A percentile compares a stretch with the other conserved stretches of the same genome.
Conservation (phyloP, 2,888 invertebrate species). For the Meteorus colon region DNA sequence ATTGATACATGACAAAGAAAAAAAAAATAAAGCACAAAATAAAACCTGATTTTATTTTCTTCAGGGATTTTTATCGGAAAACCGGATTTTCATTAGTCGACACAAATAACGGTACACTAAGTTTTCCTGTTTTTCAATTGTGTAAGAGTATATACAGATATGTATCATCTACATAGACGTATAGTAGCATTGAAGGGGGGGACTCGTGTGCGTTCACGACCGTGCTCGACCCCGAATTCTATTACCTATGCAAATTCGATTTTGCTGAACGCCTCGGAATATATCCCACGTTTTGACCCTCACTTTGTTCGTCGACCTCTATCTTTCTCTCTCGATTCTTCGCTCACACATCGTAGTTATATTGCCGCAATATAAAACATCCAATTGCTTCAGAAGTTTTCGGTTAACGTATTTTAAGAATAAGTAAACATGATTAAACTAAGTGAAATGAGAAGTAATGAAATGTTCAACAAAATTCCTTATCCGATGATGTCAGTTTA, state of each 20-base stretch:
- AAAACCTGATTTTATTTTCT: background rate
- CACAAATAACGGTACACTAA: slow-evolving; percentile 14
- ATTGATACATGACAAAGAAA: background rate
- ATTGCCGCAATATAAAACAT: slow-evolving; percentile 35
- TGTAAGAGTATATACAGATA: background rate
- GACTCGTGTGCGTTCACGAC: slow-evolving; percentile 41
- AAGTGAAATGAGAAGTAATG: background rate
- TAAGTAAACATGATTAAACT: background rate
- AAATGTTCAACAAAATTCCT: background rate
- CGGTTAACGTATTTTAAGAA: too few relatives aligned
- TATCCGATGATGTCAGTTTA: background rate
- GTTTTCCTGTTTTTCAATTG: slow-evolving; percentile 13
- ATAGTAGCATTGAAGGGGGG: slow-evolving; percentile 8
- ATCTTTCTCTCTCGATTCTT: background rate
- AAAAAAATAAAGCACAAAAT: background rate
- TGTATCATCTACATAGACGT: background rate
- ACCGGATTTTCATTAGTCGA: slow-evolving; percentile 25
- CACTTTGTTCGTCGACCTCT: slow-evolving; percentile 58
- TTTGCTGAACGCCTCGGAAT: slow-evolving; percentile 52
- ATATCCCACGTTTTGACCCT: slow-evolving; percentile 60
- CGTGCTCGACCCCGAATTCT: slow-evolving; percentile 47
- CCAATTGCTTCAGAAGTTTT: background rate
- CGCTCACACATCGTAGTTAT: slow-evolving; percentile 30
- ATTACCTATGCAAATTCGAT: slow-evolving; percentile 59
- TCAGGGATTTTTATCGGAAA: background rate